Conservation (phyloP, 2,888 invertebrate species). For the Aspidapion aeneum region DNA sequence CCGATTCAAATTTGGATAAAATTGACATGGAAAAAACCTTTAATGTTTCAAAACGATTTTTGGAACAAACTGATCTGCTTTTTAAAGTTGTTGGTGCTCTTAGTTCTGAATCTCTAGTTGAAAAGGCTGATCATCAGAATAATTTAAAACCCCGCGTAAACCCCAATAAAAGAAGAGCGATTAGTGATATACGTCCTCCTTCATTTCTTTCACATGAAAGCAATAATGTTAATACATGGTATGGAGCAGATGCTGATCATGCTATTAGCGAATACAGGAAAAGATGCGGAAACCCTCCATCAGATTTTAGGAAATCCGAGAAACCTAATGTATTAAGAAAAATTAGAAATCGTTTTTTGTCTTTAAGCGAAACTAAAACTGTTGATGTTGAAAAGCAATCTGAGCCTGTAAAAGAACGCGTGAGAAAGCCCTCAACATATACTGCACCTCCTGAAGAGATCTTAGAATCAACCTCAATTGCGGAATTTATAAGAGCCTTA, state of each 20-base stretch:
- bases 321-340: conserved; percentile 25
- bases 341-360: conserved; percentile 18
- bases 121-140: too few species aligned
- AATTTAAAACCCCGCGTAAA: too few species aligned
- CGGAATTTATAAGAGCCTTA: conserved; percentile 74
- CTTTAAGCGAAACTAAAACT: conserved; percentile 19
- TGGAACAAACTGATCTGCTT: conserved; percentile 72
- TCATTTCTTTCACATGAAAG: conserved; percentile 42
- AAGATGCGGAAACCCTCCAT: conserved; percentile 14
- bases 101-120: conserved; percentile 53
- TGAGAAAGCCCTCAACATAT: conserved; percentile 36
- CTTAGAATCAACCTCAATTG: conserved; percentile 78
- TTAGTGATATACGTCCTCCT: conserved; percentile 55
- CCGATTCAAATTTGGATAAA: conserved; percentile 70
- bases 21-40: conserved; percentile 79
- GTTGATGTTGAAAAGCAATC: conserved; percentile 38
- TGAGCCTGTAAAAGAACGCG: conserved; percentile 43
- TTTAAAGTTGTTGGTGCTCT: conserved; percentile 76
- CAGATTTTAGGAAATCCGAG: conserved; percentile 9
- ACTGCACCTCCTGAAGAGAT: conserved; percentile 53
- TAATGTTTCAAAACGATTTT: conserved; percentile 60
- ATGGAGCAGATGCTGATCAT: conserved; percentile 59
- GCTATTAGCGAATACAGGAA: conserved; percentile 53
- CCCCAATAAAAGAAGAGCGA: conserved; percentile 55
- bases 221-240: conserved; percentile 61